Evolutionary conservation across 2,888 invertebrate species (phyloP), one percentile per base, ranked within the genome.

Genomic region (Leptinotarsa rubiginosa): DNA sequence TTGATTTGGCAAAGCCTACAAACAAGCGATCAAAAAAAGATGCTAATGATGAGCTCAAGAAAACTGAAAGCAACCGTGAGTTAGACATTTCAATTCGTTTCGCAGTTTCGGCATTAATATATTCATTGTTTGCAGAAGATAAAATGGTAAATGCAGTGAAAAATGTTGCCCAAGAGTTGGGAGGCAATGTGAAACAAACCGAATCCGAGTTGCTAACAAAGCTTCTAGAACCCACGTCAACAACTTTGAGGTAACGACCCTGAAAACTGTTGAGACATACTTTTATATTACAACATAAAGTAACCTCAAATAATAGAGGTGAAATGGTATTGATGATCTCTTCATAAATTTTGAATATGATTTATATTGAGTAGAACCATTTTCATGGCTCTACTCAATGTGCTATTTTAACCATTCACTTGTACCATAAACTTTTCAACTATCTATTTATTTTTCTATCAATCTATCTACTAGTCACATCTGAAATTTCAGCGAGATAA

Each of bases 171-270:
- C 87, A 91, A 77, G 88, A 90, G 52, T 84, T 95, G 1, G 92
- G 92, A 67, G 94, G 93, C 15, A 90, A 94, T 85, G 88, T 89
- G 0, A 90, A 91, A 81, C 90, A 92, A 85, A 94, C 92, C 0
- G 94, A 95, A 87, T 91, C 93, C 0, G 95, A 95, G 83, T 87
- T 96, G 5, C 87, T 96, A 67, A 89, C 91, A 16, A 93, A 93
- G 86, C 89, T 95, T 22, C 64, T 54, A 65, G 47, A 62, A 71
- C 18, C 59, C 87, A 88, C 68, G 25, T 67, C 41, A 50, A 74
- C 31, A 59, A 74, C 41, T 22, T 54, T 74, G 13, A 74, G 67
- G 74, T 74, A 70, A 18, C 31, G 47, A 59, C 13, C 3, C 22
- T 12, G 7, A 49, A 22, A 22, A 22, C 25, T 41, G 50, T 62